Percentiles rank a stretch among this genome's conserved stretches.
phyloP scores from a whole-genome alignment of 1,140 invertebrate species.

The Drosophila murphyi region DNA sequence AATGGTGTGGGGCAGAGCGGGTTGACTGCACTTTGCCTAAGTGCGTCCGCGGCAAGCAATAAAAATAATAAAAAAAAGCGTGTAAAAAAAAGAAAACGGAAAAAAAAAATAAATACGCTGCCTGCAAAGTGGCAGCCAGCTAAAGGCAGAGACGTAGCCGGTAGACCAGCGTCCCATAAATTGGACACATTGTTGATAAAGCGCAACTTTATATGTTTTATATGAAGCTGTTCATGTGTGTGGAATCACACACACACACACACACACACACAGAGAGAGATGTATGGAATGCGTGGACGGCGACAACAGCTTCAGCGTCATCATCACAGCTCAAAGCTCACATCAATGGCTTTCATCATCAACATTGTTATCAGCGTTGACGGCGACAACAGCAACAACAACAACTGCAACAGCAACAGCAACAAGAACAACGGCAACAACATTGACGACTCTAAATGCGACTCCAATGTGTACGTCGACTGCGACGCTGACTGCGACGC shows the following conservation, averaged over 20 bases:
- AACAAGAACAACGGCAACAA: conserved; percentile 5
- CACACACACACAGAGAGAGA: conserved; percentile 6
- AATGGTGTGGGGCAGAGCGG: conserved; percentile 10
- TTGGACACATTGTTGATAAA: conserved; percentile 82
- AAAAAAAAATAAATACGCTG: conserved; percentile 13
- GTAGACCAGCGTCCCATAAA: conserved; percentile 60
- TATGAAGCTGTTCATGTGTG: conserved; percentile 62
- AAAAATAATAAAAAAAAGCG: conserved; percentile 61
- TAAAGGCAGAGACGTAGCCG: conserved; percentile 15
- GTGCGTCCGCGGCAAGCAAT: conserved; percentile 71
- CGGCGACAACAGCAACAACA: conserved; percentile 43
- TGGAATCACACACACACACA: conserved; percentile 13
- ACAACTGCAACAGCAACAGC: conserved; percentile 20
- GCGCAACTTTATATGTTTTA: conserved; percentile 80
- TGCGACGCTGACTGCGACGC: conserved; percentile 9
- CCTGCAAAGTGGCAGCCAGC: conserved; percentile 31
- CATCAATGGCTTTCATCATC: conserved; percentile 80
- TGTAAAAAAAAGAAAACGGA: conserved; percentile 6
- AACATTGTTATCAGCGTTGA: conserved; percentile 76
- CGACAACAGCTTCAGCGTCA: conserved; percentile 30
- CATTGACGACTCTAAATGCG: conserved; percentile 5
- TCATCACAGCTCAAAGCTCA: conserved; percentile 58
- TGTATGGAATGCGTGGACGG: conserved; percentile 12
- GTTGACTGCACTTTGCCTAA: conserved; percentile 77
- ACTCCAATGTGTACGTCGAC: too few relatives aligned